Percentiles rank a stretch among this genome's conserved stretches.
These are phyloP conservation scores for Euplagia quadripunctaria DNA, from an alignment of 2,888 invertebrate genomes.

Conservation along the genomic window DNA sequence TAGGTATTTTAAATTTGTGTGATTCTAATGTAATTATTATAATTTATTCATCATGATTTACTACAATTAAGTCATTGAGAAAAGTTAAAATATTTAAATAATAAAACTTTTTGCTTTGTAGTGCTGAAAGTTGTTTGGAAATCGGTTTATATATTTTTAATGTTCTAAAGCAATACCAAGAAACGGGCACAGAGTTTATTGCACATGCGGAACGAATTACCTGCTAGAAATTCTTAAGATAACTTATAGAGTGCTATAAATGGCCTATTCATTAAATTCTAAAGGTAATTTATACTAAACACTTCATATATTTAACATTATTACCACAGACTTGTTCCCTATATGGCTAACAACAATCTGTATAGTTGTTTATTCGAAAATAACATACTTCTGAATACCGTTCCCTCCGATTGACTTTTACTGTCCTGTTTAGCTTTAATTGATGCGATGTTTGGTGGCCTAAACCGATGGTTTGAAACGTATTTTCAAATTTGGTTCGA, in stretches of 20 bases:
- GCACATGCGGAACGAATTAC: neutral
- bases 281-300: neutral
- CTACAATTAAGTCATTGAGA: neutral
- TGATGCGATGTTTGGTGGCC: neutral
- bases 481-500: constrained; percentile 23
- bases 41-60: neutral
- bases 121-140: neutral
- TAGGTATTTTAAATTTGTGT: neutral
- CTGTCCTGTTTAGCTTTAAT: too few relatives aligned
- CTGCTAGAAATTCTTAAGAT: neutral
- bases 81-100: neutral
- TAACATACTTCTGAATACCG: neutral
- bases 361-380: neutral
- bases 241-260: neutral
- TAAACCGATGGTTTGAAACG: neutral
- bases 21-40: neutral
- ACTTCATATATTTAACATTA: neutral
- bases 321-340: neutral
- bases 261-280: neutral
- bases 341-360: neutral
- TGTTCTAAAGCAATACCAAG: neutral
- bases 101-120: neutral
- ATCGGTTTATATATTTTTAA: neutral
- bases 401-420: too few relatives aligned
- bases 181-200: neutral